phyloP scores from a whole-genome alignment of 2,113 vertebrate genomes.

The human region GRCh38 chr1:101999501-102000000 shows the following conservation, averaged over 20 bases:
- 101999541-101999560: not conserved
- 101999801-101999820: not conserved
- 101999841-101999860: not conserved
- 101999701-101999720: not conserved
- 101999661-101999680: not conserved
- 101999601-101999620: not conserved
- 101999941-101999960: not conserved
- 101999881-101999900: not conserved
- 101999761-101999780: not conserved
- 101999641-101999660: not conserved
- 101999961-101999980: not conserved
- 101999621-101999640: not conserved
- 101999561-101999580: constrained; percentile 1
- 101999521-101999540: not conserved
- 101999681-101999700: not conserved
- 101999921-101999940: not conserved
- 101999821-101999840: not conserved
- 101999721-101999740: not conserved
- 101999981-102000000: not conserved
- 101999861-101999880: not conserved
- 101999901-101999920: not conserved
- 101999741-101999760: not conserved
- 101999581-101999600: not conserved
- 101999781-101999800: not conserved
- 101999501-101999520: not conserved